Conservation (phyloP, 2,888 invertebrate genomes). For the Torymus auratus region DNA sequence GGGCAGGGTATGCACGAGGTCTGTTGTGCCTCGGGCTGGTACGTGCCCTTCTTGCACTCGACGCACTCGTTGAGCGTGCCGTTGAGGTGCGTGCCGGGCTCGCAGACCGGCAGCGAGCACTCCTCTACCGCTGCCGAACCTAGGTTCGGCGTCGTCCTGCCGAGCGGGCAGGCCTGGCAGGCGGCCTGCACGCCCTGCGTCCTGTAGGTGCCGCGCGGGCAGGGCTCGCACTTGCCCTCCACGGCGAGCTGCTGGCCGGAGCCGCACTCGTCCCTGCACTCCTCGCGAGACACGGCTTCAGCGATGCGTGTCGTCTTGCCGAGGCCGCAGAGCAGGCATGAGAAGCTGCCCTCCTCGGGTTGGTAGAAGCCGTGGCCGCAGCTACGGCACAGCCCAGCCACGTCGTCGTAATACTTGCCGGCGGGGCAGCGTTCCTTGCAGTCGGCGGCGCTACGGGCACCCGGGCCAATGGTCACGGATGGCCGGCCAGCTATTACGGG, state of each 20-base stretch:
- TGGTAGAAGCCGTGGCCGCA: constrained; percentile 98
- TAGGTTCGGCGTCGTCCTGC: constrained; percentile 91
- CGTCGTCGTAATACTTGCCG: constrained; percentile 95
- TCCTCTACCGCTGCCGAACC: constrained; percentile 92
- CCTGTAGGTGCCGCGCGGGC: constrained; percentile 92
- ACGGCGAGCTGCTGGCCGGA: constrained; percentile 90
- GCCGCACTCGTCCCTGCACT: constrained; percentile 94
- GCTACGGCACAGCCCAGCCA: constrained; percentile 90
- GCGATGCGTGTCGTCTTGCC: constrained; percentile 94
- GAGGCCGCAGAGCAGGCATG: constrained; percentile 90
- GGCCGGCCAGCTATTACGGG: constrained; percentile 93
- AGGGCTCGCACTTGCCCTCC: constrained; percentile 94
- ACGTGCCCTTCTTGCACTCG: constrained; percentile 92
- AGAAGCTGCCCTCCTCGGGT: constrained; percentile 92
- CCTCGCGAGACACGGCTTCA: constrained; percentile 91
- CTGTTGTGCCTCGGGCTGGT: constrained; percentile 93
- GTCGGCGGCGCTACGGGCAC: constrained; percentile 91
- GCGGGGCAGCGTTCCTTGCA: constrained; percentile 96
- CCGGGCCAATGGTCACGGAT: constrained; percentile 91
- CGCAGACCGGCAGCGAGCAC: constrained; percentile 93
- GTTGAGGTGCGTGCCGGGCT: constrained; percentile 88
- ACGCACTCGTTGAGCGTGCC: constrained; percentile 91
- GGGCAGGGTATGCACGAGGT: constrained; percentile 92
- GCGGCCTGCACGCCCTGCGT: constrained; percentile 92
- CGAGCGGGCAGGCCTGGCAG: constrained; percentile 91